A percentile compares a stretch with the other conserved stretches of the same genome.
Conservation (phyloP, 2,113 vertebrate species). For the Muscicapa adusta region DNA sequence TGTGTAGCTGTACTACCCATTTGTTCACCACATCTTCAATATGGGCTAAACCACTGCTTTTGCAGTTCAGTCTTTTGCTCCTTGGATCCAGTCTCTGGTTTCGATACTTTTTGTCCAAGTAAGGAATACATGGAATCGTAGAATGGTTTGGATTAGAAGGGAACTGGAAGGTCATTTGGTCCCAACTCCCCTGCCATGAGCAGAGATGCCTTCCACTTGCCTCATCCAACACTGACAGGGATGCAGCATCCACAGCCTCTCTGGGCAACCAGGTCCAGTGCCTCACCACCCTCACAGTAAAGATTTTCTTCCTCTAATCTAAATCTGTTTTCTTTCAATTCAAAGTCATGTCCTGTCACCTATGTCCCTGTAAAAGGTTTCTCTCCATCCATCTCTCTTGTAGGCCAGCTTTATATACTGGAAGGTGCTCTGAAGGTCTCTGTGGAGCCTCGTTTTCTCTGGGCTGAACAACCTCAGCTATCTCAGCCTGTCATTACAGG, state of each 20-base stretch:
- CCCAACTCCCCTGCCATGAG: background rate
- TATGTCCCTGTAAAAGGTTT: background rate
- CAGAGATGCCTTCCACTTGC: background rate
- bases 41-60: fast-evolving
- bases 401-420: background rate
- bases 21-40: background rate
- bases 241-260: background rate
- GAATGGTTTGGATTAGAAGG: background rate
- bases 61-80: background rate
- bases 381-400: background rate
- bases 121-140: background rate
- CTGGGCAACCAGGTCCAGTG: background rate
- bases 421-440: background rate
- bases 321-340: background rate
- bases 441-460: background rate
- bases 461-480: background rate
- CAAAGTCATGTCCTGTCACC: background rate
- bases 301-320: background rate
- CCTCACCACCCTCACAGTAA: background rate
- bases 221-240: too few relatives aligned
- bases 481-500: background rate
- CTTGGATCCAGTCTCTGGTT: background rate
- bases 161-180: background rate
- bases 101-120: background rate
- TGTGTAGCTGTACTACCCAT: background rate